Percentiles rank a stretch among this genome's conserved stretches.
Evolutionary conservation across 2,888 invertebrate species (phyloP).

Genomic region (Lasius platythorax): DNA sequence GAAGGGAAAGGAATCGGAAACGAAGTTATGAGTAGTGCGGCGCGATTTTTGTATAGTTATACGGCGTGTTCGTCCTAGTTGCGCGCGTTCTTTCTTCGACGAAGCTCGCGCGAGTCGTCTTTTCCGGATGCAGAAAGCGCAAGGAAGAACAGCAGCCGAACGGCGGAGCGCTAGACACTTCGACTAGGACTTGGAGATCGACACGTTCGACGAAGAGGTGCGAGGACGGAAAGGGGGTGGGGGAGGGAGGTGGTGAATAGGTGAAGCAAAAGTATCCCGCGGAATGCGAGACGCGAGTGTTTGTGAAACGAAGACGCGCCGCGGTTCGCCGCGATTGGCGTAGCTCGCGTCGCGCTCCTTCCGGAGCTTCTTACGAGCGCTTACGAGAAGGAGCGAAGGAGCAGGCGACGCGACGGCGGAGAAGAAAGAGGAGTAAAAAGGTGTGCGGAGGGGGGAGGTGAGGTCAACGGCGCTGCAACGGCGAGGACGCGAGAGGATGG

Average conservation of each 20-base stretch:
- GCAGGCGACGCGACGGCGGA: background rate
- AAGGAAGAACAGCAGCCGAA: background rate
- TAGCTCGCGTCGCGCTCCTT: background rate
- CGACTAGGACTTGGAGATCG: background rate
- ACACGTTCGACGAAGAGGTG: background rate
- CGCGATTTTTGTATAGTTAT: background rate
- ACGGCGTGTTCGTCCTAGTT: background rate
- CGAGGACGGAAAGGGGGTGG: background rate
- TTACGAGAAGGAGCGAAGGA: background rate
- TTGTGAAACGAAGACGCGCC: conserved; percentile 34
- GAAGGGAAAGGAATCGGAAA: background rate
- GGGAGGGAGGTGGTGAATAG: background rate
- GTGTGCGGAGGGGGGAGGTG: background rate
- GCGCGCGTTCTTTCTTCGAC: background rate
- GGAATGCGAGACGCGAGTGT: conserved; percentile 39
- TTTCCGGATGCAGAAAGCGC: background rate
- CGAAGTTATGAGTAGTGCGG: background rate
- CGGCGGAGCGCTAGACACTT: background rate
- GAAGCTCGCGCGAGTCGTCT: too few species aligned
- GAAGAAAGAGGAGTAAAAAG: background rate
- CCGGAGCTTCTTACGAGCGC: conserved; percentile 15
- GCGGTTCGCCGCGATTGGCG: conserved; percentile 14
- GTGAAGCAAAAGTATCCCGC: background rate
- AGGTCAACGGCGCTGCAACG: conserved; percentile 48
- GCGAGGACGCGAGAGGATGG: conserved; percentile 34